Evolutionary conservation across 2,797 vertebrate species (phyloP), one percentile per base, ranked within the genome.

Genomic region (Tangara arthus): DNA sequence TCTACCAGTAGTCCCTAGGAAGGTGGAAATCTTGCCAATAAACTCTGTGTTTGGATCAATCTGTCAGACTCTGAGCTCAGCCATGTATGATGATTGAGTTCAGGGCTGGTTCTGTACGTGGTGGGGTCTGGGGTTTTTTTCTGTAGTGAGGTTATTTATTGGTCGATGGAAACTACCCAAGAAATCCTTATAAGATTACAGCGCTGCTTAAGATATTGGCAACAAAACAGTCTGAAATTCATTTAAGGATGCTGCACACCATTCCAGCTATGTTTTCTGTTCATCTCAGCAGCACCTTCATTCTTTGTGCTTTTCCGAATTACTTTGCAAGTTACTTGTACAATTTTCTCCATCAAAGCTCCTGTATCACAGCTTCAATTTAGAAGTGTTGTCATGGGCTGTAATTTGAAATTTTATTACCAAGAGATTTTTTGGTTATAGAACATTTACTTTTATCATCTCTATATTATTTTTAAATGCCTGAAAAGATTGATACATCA

Each of bases 391-490:
- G 95, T 96, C 96, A 97, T 95, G 93, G 95, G 61, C 94, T 94
- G 90, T 94, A 96, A 96, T 96, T 97, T 95, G 96, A 94, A 96
- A 96, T 97, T 96, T 96, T 97, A 96, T 96, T 96, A 94, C 93
- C 83, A 92, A 79, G 92, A 95, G 91, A 91, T 95, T 97, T 96
- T 97, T 97, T 96, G 61, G 96, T 93, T 95, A 96, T 95, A 96
- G 96, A 96, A 96, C 95, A 96, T 96, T 96, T 96, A 95, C 94
- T 97, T 97, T 97, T 96, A 97, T 96, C 86, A 95, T 95, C 95
- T 93, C 90, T 92, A 20, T 95, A 95, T 96, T 95, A 97, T 95
- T 97, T 96, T 96, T 96, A 97, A 97, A 95, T 95, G 95, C 93
- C 91, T 96, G 93, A 92, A 96, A 96, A 96, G 93, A 96, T 96